Conservation (phyloP, 1,140 invertebrate genomes). For the Melipona quadrifasciata region DNA sequence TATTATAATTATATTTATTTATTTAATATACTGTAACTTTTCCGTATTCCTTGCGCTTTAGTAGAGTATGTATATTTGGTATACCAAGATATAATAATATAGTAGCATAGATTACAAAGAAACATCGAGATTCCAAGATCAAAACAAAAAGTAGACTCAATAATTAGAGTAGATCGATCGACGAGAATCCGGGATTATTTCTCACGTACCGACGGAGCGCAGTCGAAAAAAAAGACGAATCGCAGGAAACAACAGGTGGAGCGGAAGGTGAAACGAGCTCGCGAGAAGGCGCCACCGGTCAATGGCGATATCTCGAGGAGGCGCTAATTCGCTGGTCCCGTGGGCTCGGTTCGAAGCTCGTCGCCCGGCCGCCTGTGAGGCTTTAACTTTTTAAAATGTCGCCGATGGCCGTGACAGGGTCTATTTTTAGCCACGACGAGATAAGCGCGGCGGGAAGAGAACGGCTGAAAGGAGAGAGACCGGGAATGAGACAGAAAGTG, state of each 20-base stretch:
- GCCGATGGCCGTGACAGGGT: constrained; percentile 80
- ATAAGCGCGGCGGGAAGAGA: constrained; percentile 73
- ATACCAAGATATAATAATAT: too few species aligned
- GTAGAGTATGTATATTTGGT: too few species aligned
- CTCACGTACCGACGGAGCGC: constrained; percentile 47
- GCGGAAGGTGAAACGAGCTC: constrained; percentile 1
- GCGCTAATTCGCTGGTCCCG: constrained; percentile 63
- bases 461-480: constrained; percentile 18
- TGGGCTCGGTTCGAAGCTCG: constrained; percentile 51
- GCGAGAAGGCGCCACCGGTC: constrained; percentile 69
- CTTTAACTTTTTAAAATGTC: constrained; percentile 81
- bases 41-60: too few species aligned
- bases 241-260: constrained; percentile 46
- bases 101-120: too few species aligned
- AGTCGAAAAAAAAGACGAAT: not conserved
- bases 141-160: not conserved
- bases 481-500: constrained; percentile 21
- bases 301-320: constrained; percentile 43
- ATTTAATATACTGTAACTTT: too few species aligned
- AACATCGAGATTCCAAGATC: too few species aligned
- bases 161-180: not conserved
- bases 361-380: constrained; percentile 53
- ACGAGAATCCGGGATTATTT: not conserved
- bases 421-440: constrained; percentile 80
- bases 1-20: too few species aligned